Conservation (phyloP, 2,113 vertebrate genomes). For the Amphilophus citrinellus region DNA sequence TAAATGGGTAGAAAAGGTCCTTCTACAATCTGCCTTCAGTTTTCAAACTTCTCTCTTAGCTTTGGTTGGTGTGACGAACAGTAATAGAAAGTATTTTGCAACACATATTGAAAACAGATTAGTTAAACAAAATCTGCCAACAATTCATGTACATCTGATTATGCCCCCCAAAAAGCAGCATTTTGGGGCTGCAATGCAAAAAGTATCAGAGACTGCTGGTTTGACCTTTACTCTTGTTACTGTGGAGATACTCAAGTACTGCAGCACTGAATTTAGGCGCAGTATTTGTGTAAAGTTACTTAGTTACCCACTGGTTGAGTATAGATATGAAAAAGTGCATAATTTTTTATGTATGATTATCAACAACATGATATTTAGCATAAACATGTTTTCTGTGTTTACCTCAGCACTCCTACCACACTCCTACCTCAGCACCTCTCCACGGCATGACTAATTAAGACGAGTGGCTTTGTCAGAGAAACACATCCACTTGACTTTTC, state of each 20-base stretch:
- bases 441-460: conserved; percentile 28
- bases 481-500: conserved; percentile 34
- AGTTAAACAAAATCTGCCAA: too few species aligned
- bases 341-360: background rate
- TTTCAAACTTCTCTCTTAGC: background rate
- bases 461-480: conserved; percentile 36
- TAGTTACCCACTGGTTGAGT: background rate
- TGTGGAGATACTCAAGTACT: background rate
- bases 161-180: too few species aligned
- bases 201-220: background rate
- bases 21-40: background rate
- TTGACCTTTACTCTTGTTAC: background rate
- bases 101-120: too few species aligned
- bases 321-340: background rate
- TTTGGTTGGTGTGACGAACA: background rate
- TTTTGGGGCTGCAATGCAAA: background rate
- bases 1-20: background rate
- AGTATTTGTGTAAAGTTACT: background rate
- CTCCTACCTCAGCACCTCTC: background rate
- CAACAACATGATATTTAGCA: background rate
- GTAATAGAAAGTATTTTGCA: too few species aligned
- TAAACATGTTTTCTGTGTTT: background rate
- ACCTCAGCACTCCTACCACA: background rate
- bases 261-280: background rate
- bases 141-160: too few species aligned